Evolutionary conservation across 1,140 invertebrate species (phyloP), one percentile per base, ranked within the genome.

Genomic region (Dysdera silvatica): DNA sequence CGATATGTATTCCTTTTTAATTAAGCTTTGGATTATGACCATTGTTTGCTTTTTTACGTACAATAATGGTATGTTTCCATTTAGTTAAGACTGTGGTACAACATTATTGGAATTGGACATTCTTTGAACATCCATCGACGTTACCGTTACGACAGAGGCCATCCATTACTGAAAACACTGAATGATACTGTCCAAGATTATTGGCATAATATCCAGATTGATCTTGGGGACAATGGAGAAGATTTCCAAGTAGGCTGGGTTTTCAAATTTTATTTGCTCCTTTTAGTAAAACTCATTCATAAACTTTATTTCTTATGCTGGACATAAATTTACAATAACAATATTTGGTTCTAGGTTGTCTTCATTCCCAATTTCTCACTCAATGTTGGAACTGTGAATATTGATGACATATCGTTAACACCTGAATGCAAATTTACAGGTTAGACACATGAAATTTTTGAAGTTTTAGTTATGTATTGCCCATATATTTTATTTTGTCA

Each of bases 371-470:
- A n/a, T n/a, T n/a, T n/a, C n/a, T n/a, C 32, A 4, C 2, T 14
- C n/a, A 28, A 33, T 3, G 18, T 12, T 48, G 48, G 67, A 16
- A 67, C 62, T 26, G 52, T 68, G 26, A 68, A 58, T 23, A 55
- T 68, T 26, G 67, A 68, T 40, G 67, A 68, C 23, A 45, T 66
- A 26, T 66, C 63, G 1, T 53, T 68, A n/a, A 66, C 61, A 12
- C 52, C 66, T 10, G 33, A 29, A 2, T 68, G 66, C 29, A 37
- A 55, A 20, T 5, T 40, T 16, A 14, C 7, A 37, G 54, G 62
- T 65, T 20, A 33, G 33, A 47, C 8, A n/a, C n/a, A n/a, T n/a
- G n/a, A n/a, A n/a, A n/a, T n/a, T n/a, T n/a, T n/a, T n/a, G n/a
- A n/a, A n/a, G n/a, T n/a, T n/a, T n/a, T n/a, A n/a, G n/a, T n/a